Evolutionary conservation across 92 coral and sea anemone species (phyloP).

Genomic region (Zoanthus sociatus): DNA sequence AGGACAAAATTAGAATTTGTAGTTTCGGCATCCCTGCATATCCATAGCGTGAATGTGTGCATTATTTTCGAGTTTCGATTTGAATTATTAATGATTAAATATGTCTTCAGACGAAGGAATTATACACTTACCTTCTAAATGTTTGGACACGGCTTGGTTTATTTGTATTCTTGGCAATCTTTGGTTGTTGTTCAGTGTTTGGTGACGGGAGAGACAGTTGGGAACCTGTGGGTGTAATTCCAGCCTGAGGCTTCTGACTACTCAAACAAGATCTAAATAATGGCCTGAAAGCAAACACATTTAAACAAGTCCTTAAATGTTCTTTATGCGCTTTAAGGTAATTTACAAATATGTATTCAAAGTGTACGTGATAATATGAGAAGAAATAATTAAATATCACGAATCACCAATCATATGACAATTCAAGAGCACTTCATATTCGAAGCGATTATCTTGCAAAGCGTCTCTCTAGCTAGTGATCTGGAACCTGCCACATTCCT

Average conservation of each 20-base stretch:
- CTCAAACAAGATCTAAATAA: constrained; percentile 37
- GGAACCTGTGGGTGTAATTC: constrained; percentile 9
- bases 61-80: background rate
- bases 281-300: constrained; percentile 12
- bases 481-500: constrained; percentile 11
- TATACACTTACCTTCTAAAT: constrained; percentile 70
- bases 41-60: background rate
- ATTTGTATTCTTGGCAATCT: constrained; percentile 12
- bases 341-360: background rate
- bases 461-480: background rate
- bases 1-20: background rate
- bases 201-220: constrained; percentile 33
- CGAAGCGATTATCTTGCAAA: background rate
- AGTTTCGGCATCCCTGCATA: background rate
- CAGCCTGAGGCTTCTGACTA: constrained; percentile 5
- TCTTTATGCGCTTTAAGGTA: constrained; percentile 7
- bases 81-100: background rate
- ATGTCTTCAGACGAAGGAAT: background rate
- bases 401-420: background rate
- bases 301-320: background rate
- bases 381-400: constrained; percentile 2
- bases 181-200: constrained; percentile 19
- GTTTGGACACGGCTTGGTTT: constrained; percentile 72
- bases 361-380: background rate
- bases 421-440: constrained; percentile 1